phyloP scores from a whole-genome alignment of 2,888 invertebrate genomes.

The Andrena praecox region DNA sequence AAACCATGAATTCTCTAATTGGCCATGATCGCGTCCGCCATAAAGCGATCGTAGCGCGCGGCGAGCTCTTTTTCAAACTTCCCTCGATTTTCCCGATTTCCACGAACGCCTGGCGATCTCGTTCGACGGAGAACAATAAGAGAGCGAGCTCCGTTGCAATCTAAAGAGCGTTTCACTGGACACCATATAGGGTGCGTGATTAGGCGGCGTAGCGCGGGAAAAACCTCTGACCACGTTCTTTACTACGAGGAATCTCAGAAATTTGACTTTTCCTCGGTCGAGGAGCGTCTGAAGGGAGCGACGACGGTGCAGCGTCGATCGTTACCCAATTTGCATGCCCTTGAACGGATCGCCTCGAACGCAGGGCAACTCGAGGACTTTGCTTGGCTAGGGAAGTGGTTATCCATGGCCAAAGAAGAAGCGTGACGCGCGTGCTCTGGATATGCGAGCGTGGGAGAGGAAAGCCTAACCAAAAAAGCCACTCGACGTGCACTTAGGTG shows the following conservation, averaged over 20 bases:
- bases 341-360: background rate
- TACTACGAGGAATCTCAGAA: background rate
- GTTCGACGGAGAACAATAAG: background rate
- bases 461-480: slow-evolving; percentile 12
- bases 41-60: background rate
- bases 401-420: background rate
- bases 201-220: slow-evolving; percentile 58
- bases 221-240: slow-evolving; percentile 9
- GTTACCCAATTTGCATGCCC: background rate
- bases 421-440: background rate
- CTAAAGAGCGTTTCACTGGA: slow-evolving; percentile 14
- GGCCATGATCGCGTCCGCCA: slow-evolving; percentile 56
- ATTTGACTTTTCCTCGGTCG: background rate
- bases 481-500: slow-evolving; percentile 46
- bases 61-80: background rate
- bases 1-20: slow-evolving; percentile 75
- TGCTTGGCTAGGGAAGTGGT: background rate
- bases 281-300: background rate
- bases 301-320: background rate
- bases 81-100: background rate
- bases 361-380: background rate
- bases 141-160: background rate
- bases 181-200: slow-evolving; percentile 38
- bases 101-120: background rate
- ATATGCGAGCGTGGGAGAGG: background rate